Conservation (phyloP, 2,888 invertebrate genomes). For the Globia sparganii region DNA sequence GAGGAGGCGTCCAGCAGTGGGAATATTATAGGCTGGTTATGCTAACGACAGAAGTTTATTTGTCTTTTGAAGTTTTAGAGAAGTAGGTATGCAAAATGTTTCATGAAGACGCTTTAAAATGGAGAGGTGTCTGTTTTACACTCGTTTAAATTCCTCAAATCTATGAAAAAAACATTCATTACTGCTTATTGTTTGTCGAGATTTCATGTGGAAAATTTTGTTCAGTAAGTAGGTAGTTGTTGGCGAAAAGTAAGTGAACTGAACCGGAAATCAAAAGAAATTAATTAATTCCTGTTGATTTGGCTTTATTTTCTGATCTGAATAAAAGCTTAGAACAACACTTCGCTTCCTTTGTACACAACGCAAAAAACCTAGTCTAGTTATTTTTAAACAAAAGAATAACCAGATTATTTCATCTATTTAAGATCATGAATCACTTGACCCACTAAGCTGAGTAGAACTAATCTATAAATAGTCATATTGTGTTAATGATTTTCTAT, state of each 20-base stretch:
- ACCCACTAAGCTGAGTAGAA: conserved; percentile 2
- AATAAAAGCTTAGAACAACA: conserved; percentile 22
- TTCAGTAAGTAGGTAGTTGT: conserved; percentile 6
- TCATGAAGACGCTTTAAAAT: not conserved
- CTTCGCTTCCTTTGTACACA: conserved; percentile 23
- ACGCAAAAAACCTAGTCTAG: conserved; percentile 3
- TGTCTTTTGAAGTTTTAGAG: not conserved
- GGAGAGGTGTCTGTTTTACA: not conserved
- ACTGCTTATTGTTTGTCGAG: not conserved
- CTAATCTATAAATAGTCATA: conserved; percentile 50
- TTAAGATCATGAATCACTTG: conserved; percentile 31
- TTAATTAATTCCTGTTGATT: conserved; percentile 28
- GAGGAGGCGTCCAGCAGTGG: not conserved
- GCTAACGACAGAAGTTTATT: not conserved
- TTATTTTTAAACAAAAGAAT: conserved; percentile 27
- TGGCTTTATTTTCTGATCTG: not conserved
- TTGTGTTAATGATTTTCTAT: conserved; percentile 69
- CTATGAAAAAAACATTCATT: not conserved
- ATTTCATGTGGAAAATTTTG: conserved; percentile 6
- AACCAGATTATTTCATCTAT: not conserved
- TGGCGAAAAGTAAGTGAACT: conserved; percentile 5
- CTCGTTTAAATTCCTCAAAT: not conserved
- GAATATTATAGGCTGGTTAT: not conserved
- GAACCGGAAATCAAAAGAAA: conserved; percentile 26
- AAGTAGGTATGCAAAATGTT: not conserved